Conservation (phyloP, 2,797 vertebrate genomes). For the Apodemus agrarius region DNA sequence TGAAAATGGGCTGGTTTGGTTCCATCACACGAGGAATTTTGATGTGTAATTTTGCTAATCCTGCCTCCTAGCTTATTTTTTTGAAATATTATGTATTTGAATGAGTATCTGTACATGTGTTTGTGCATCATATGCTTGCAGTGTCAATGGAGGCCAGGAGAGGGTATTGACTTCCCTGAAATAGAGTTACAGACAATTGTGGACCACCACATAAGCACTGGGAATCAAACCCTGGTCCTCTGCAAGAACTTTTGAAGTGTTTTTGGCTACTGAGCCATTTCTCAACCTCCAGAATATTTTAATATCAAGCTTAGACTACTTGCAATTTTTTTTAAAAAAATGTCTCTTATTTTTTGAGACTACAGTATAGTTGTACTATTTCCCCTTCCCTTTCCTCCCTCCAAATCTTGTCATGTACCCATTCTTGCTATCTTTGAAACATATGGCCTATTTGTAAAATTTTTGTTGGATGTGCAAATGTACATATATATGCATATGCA, state of each 20-base stretch:
- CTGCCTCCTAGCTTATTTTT: neutral
- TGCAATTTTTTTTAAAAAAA: neutral
- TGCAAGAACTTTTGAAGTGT: neutral
- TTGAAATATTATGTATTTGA: neutral
- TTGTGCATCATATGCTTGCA: neutral
- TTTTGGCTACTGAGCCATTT: neutral
- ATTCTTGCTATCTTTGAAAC: neutral
- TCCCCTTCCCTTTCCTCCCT: neutral
- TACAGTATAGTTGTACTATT: neutral
- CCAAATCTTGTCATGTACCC: neutral
- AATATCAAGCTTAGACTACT: neutral
- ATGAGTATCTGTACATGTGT: neutral
- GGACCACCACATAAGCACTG: too few relatives aligned
- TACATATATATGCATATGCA: too few relatives aligned
- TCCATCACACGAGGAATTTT: rapidly evolving
- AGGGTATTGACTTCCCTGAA: neutral
- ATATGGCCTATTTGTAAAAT: neutral
- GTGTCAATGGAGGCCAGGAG: neutral
- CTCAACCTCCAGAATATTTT: neutral
- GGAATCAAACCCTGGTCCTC: neutral
- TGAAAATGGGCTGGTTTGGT: neutral
- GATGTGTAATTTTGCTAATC: neutral
- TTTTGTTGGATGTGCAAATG: neutral
- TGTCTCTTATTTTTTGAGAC: neutral
- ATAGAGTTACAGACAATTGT: neutral